Evolutionary conservation across 2,797 vertebrate species (phyloP).

Genomic region (Aplochiton taeniatus): DNA sequence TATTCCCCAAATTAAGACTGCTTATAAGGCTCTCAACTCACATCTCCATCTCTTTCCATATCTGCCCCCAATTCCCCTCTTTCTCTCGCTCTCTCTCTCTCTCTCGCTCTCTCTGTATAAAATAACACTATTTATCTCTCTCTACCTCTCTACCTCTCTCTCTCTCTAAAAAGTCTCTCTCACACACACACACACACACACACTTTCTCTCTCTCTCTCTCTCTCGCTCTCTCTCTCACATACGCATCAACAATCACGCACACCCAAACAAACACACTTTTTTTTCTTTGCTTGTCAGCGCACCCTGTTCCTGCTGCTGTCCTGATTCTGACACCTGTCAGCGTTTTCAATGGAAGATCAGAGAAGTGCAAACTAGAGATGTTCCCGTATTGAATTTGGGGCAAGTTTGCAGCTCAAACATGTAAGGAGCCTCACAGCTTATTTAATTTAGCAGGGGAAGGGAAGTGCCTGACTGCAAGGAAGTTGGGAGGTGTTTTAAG

Average conservation of each 20-base stretch:
- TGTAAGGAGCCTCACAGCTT: conserved; percentile 58
- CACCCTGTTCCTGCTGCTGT: conserved; percentile 64
- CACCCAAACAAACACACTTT: not conserved
- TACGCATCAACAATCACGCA: conserved; percentile 4
- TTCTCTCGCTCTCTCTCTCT: conserved; percentile 28
- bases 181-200: conserved; percentile 27
- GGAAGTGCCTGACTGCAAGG: conserved; percentile 59
- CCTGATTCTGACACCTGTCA: conserved; percentile 79
- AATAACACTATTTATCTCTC: conserved; percentile 49
- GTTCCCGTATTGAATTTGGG: conserved; percentile 73
- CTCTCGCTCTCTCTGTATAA: not conserved
- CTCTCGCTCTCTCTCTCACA: conserved; percentile 28
- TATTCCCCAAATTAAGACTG: conserved; percentile 58
- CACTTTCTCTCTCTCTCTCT: not conserved
- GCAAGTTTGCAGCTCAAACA: conserved; percentile 67
- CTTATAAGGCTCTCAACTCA: conserved; percentile 68
- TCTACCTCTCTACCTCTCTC: conserved; percentile 66
- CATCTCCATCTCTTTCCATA: conserved; percentile 35
- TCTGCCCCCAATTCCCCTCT: conserved; percentile 42
- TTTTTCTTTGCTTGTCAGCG: conserved; percentile 61
- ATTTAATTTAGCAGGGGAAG: conserved; percentile 64
- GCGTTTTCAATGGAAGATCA: conserved; percentile 79
- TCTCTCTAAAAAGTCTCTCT: conserved; percentile 36
- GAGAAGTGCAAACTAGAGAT: conserved; percentile 71
- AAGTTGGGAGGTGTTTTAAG: conserved; percentile 50